These are phyloP conservation scores for Trichopria drosophilae DNA, from an alignment of 2,888 invertebrate species.

Conservation along the genomic window DNA sequence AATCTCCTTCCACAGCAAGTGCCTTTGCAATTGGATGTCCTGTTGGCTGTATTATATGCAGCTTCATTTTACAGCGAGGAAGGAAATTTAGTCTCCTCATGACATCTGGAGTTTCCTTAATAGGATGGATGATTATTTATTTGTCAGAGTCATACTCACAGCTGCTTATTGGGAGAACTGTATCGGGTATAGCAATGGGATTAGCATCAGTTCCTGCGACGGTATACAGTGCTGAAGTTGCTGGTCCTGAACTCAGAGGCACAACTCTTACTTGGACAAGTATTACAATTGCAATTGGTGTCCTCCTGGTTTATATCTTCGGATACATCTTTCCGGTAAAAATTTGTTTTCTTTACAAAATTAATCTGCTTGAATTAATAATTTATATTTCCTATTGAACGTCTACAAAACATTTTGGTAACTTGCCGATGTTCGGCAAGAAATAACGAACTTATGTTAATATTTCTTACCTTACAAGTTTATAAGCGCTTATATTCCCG, in stretches of 20 bases:
- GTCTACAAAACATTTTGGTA: background rate
- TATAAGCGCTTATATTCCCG: no score
- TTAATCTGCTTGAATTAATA: background rate
- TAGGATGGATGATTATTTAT: slow-evolving; percentile 62
- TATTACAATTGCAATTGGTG: slow-evolving; percentile 60
- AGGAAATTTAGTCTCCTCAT: slow-evolving; percentile 59
- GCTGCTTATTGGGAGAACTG: slow-evolving; percentile 58
- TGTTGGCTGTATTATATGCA: slow-evolving; percentile 61
- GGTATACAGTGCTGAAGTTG: slow-evolving; percentile 63
- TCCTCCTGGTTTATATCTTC: slow-evolving; percentile 61
- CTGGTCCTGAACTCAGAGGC: slow-evolving; percentile 58
- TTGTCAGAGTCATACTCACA: slow-evolving; percentile 54
- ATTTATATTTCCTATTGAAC: background rate
- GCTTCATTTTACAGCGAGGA: slow-evolving; percentile 62
- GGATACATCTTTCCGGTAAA: slow-evolving; percentile 60
- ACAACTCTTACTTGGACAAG: slow-evolving; percentile 64
- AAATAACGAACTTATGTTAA: no score
- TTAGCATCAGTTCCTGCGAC: slow-evolving; percentile 62
- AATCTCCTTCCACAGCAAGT: slow-evolving; percentile 57
- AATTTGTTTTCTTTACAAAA: slow-evolving; percentile 7
- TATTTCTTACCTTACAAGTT: no score
- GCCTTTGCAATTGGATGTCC: slow-evolving; percentile 63
- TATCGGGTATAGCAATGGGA: slow-evolving; percentile 62
- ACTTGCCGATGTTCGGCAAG: slow-evolving; percentile 7
- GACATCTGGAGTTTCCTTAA: slow-evolving; percentile 59